Conservation (phyloP, 2,797 vertebrate genomes). For the Enteromius anoplus region DNA sequence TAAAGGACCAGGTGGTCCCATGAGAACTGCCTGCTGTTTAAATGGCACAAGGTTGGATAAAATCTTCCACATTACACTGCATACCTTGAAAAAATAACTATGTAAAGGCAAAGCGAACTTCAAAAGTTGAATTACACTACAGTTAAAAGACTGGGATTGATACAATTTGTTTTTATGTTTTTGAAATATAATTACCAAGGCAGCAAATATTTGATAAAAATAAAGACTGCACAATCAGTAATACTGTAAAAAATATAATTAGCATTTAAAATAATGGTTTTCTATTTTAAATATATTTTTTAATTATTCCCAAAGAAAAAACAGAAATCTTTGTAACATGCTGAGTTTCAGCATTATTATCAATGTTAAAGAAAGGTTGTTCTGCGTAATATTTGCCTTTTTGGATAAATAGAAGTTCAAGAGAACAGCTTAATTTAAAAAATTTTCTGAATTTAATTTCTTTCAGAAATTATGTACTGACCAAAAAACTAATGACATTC, state of each 20-base stretch:
- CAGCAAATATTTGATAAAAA: background rate
- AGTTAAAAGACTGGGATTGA: background rate
- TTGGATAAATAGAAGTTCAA: background rate
- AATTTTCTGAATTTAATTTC: no score
- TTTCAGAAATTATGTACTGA: background rate
- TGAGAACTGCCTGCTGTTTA: slow-evolving; percentile 34
- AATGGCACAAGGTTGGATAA: slow-evolving; percentile 26
- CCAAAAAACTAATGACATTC: background rate
- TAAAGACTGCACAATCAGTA: background rate
- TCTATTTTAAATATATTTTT: background rate
- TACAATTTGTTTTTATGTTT: background rate
- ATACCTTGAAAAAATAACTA: background rate
- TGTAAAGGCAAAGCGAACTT: background rate
- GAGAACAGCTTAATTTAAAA: background rate
- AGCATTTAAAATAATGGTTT: background rate
- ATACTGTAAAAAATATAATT: background rate
- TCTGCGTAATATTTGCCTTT: background rate
- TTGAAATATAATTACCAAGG: background rate
- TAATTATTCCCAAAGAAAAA: background rate
- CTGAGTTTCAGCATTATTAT: background rate
- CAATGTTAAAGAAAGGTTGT: background rate
- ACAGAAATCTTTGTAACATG: background rate
- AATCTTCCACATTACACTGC: background rate
- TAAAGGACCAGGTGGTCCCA: slow-evolving; percentile 57
- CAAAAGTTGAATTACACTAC: background rate